phyloP scores from a whole-genome alignment of 2,888 invertebrate species.

The Agrochola macilenta region DNA sequence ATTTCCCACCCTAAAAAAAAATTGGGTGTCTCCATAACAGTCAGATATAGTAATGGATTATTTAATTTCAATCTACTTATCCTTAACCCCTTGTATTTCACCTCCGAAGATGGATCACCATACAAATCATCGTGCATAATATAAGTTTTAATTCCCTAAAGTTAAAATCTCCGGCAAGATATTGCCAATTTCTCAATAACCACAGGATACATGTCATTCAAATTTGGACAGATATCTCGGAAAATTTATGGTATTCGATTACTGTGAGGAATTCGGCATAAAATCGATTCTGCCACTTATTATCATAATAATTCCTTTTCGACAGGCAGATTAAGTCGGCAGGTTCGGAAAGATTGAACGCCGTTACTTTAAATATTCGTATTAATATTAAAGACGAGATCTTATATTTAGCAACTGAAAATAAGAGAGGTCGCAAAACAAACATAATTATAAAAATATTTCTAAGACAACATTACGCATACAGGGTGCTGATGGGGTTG shows the following conservation, averaged over 20 bases:
- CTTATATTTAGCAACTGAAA: slow-evolving; percentile 1
- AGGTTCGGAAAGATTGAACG: slow-evolving; percentile 21
- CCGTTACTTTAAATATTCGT: slow-evolving; percentile 20
- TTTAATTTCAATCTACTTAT: background rate
- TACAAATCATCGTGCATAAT: background rate
- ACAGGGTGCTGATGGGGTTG: too few relatives aligned
- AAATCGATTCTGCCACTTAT: slow-evolving; percentile 63
- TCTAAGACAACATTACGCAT: too few relatives aligned
- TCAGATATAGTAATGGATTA: too few relatives aligned
- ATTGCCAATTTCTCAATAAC: slow-evolving; percentile 46
- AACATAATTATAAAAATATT: too few relatives aligned
- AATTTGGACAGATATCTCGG: slow-evolving; percentile 50
- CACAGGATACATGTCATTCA: slow-evolving; percentile 53
- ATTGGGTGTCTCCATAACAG: too few relatives aligned
- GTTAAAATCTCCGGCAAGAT: slow-evolving; percentile 13
- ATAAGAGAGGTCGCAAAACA: background rate
- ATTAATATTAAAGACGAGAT: slow-evolving; percentile 14
- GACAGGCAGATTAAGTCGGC: slow-evolving; percentile 32
- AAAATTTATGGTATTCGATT: slow-evolving; percentile 65
- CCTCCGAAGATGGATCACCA: too few relatives aligned
- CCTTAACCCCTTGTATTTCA: too few relatives aligned
- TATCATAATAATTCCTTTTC: slow-evolving; percentile 64
- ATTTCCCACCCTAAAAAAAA: too few relatives aligned
- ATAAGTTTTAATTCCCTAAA: background rate
- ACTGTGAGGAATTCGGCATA: slow-evolving; percentile 60